Evolutionary conservation across 2,113 vertebrate species (phyloP), one percentile per base, ranked within the genome.

Genomic region (Cephalopholis sonnerati): DNA sequence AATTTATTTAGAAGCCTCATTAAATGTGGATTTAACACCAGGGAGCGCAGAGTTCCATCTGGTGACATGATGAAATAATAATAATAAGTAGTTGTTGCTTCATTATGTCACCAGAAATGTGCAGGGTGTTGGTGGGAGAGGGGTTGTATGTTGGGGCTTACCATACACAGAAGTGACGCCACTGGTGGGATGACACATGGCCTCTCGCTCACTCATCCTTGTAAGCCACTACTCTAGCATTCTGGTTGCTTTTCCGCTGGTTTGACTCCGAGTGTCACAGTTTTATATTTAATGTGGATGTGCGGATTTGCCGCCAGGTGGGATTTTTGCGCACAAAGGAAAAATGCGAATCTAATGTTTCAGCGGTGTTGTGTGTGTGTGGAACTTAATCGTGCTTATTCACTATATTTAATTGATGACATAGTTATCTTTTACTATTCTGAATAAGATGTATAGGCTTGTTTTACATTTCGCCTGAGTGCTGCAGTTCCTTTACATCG

Each of bases 151-250:
- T 8, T 15, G 1, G n/a, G 75, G 41, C 29, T 66, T 11, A 48
- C 55, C 69, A 46, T 18, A 2, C 79, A 22, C 48, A 73, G 74
- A 69, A 57, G 84, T 88, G 86, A 74, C 67, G 63, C 81, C 80
- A 70, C 62, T 22, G 24, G 59, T 59, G 59, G 27, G 70, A 74
- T 85, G 89, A 86, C 85, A 88, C 87, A 88, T 77, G 81, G 70
- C 50, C 59, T 25, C 22, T 17, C 15, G 59, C 70, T 48, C 54
- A 5, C 54, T 70, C 76, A 22, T 44, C 84, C 41, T 44, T 44
- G 41, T 44, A 44, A 44, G 41, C 1, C 9, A 44, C 41, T 44
- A 44, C 11, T 44, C 41, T 9, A 2, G 22, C 12, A 1, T 54
- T 74, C 15, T 9, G 48, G 48, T 41, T 59, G 63, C 27, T 44